Evolutionary conservation across 1,140 invertebrate genomes (phyloP), one percentile per base, ranked within the genome.

Genomic region (Neotoxoptera formosana): DNA sequence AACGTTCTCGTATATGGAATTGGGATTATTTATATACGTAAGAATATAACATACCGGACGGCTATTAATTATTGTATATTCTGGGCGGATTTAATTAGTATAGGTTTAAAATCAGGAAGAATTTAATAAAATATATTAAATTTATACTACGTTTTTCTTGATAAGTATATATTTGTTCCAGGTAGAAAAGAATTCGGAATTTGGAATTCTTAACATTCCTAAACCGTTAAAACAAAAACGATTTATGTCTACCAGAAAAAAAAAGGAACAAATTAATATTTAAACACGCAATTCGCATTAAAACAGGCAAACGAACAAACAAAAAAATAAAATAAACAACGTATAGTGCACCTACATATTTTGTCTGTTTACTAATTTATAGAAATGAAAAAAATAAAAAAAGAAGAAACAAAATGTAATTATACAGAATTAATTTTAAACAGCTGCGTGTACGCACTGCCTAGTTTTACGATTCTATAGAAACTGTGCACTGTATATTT

Each of bases 111-210:
- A 86, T 86, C 41, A 45, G 84, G 11, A 86, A 47, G 84, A 84
- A 84, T 84, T 84, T 84, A 86, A 86, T 86, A 86, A 45, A 45
- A 86, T 30, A 45, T 86, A 86, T 86, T 47, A 86, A 86, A 47
- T 86, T 47, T 47, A 30, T 47, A 86, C 45, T 86, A 86, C 45
- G 1, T 47, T 30, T 86, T 25, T 86, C 45, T 17, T 83, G 41
- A 30, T 41, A 25, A 45, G 41, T 86, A 86, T 41, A 30, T 30
- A 30, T 30, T 41, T 84, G 83, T 84, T 11, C 36, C 36, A 41
- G 34, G 84, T 86, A 86, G 25, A 86, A 47, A 47, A 86, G 45
- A 45, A 86, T 86, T 84, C 3, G 41, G 11, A 86, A 45, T 86
- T 86, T 3, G 84, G 1, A 47, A 86, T 86, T 86, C 84, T 47